phyloP scores from a whole-genome alignment of 2,113 vertebrate species.

The Tringa solitaria region DNA sequence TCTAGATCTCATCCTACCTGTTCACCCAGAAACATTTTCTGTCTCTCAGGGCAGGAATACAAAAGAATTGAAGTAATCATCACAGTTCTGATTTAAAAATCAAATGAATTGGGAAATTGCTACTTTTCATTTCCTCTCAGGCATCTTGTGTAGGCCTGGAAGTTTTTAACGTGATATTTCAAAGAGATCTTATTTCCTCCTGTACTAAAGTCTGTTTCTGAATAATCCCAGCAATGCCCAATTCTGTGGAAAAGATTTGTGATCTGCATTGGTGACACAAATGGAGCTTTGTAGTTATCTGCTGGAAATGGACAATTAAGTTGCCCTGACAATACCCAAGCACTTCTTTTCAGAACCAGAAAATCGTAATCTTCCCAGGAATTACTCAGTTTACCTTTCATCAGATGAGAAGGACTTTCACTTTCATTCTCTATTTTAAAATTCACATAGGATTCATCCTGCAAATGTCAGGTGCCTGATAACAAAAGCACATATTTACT shows the following conservation, averaged over 20 bases:
- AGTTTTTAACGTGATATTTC: background rate
- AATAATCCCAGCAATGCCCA: background rate
- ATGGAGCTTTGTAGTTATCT: background rate
- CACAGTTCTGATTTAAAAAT: background rate
- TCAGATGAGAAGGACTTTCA: constrained; percentile 23
- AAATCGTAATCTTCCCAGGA: constrained; percentile 17
- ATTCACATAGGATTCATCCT: constrained; percentile 31
- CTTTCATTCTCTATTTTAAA: constrained; percentile 44
- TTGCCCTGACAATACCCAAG: background rate
- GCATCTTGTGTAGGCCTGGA: background rate
- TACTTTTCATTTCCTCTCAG: background rate
- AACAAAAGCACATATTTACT: constrained; percentile 31
- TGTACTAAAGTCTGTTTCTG: background rate
- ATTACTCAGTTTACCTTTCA: constrained; percentile 35
- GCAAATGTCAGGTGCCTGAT: constrained; percentile 39
- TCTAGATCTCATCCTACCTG: background rate
- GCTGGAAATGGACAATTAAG: background rate
- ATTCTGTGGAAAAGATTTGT: background rate
- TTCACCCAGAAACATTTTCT: background rate
- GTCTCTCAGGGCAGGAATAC: background rate
- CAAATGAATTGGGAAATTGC: background rate
- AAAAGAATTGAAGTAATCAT: background rate
- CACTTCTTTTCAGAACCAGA: background rate
- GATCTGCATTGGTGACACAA: background rate
- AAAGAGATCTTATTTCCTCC: background rate